Evolutionary conservation across 1,140 invertebrate species (phyloP), one percentile per base, ranked within the genome.

Genomic region (Heterodera schachtii): DNA sequence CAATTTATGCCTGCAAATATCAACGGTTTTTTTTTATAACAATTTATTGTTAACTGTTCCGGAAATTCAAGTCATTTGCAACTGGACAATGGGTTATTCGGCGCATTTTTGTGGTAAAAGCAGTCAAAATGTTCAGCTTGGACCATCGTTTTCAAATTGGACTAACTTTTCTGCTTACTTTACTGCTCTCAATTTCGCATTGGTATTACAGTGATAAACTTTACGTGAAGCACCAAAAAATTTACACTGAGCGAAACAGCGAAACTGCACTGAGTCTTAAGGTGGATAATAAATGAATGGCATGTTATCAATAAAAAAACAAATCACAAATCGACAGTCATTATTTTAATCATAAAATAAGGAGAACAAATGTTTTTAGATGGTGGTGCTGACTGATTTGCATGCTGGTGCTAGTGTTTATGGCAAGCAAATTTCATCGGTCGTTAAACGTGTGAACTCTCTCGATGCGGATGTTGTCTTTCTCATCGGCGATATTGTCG

Each of bases 321-420:
- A 31, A 31, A 31, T 31, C 31, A 31, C 31, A 31, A 31, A 31
- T 0, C 31, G 31, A 31, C 31, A 31, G 31, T 31, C 31, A 31
- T 31, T 31, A 31, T 31, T 31, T 31, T 31, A 31, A 31, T 31
- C 31, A 31, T 31, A 31, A 31, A 31, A 31, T 31, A 31, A 31
- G 31, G 31, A 31, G 31, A 31, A 31, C 31, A 31, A 2, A 46
- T 44, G 49, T 41, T n/a, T 81, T 57, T 46, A 69, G 31, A 31
- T 86, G 21, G 86, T 77, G 9, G 44, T 86, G n/a, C 47, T 86
- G 11, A 86, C 79, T 16, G 85, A 86, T 77, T 52, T 86, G 19
- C 85, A 86, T 60, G 83, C 77, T 9, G 85, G 85, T 9, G 85
- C 86, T 31, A 69, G 69, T 64, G 79, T 86, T 19, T 86, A 87